These are phyloP conservation scores for Peucedramus taeniatus DNA, from an alignment of 2,113 vertebrate species.

Conservation along the genomic window DNA sequence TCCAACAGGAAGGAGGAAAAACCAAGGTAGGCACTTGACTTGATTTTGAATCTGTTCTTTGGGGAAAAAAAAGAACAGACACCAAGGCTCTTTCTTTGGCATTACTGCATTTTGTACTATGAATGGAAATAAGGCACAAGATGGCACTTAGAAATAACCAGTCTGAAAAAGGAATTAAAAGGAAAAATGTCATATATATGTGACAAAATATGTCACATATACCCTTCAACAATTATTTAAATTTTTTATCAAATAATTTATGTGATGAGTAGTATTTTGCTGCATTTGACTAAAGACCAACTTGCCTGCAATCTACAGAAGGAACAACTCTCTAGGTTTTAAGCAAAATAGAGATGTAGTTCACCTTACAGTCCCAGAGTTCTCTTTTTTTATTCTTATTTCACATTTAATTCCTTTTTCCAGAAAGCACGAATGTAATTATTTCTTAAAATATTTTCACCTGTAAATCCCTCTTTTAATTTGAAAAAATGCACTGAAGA, in stretches of 20 bases:
- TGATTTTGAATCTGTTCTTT: neutral
- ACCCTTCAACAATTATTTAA: neutral
- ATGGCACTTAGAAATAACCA: neutral
- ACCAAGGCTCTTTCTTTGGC: neutral
- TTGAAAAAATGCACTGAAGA: neutral
- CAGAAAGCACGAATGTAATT: neutral
- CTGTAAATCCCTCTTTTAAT: neutral
- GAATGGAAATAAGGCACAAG: neutral
- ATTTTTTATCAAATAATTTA: neutral
- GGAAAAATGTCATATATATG: neutral
- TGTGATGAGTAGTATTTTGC: neutral
- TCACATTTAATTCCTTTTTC: neutral
- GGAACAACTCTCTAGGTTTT: neutral
- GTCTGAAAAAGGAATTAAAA: neutral
- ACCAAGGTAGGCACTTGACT: neutral
- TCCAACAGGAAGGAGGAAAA: fast-evolving
- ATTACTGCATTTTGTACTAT: neutral
- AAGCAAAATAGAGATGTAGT: neutral
- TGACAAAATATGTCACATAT: neutral
- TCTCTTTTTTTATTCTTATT: neutral
- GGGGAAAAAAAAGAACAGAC: fast-evolving
- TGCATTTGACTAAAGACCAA: neutral
- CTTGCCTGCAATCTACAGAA: neutral
- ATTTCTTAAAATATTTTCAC: slow-evolving; percentile 26
- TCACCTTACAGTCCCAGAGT: neutral